These are phyloP conservation scores for Heliornis fulica DNA, from an alignment of 2,113 vertebrate genomes.

Conservation along the genomic window DNA sequence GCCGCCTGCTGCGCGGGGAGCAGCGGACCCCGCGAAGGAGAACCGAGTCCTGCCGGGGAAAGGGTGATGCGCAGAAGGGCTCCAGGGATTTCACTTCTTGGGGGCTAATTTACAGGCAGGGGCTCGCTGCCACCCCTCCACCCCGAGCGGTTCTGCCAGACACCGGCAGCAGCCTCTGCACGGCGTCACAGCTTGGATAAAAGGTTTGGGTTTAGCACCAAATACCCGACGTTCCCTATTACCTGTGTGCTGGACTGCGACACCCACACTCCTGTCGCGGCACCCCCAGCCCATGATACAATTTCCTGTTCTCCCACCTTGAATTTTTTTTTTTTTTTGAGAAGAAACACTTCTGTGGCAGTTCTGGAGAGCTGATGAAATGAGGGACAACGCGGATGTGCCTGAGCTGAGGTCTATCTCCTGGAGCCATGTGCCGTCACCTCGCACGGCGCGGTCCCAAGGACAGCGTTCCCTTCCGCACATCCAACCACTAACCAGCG, in stretches of 20 bases:
- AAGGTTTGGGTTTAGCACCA: neutral
- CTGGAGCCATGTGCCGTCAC: fast-evolving
- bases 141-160: neutral
- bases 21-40: neutral
- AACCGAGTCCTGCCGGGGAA: neutral
- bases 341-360: neutral
- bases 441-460: neutral
- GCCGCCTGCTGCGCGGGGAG: neutral
- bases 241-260: fast-evolving
- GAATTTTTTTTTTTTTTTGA: too few relatives aligned
- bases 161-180: neutral
- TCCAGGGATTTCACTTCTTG: neutral
- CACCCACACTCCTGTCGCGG: too few relatives aligned
- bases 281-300: fast-evolving
- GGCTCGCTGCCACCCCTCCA: neutral
- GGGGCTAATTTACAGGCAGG: fast-evolving
- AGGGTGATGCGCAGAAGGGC: neutral
- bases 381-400: fast-evolving
- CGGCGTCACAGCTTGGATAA: neutral
- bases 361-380: neutral
- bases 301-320: neutral
- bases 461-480: neutral
- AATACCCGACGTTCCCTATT: fast-evolving
- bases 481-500: neutral
- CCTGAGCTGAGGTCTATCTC: neutral